Conservation (phyloP, 1,140 invertebrate genomes). For the Lepidurus couesii region DNA sequence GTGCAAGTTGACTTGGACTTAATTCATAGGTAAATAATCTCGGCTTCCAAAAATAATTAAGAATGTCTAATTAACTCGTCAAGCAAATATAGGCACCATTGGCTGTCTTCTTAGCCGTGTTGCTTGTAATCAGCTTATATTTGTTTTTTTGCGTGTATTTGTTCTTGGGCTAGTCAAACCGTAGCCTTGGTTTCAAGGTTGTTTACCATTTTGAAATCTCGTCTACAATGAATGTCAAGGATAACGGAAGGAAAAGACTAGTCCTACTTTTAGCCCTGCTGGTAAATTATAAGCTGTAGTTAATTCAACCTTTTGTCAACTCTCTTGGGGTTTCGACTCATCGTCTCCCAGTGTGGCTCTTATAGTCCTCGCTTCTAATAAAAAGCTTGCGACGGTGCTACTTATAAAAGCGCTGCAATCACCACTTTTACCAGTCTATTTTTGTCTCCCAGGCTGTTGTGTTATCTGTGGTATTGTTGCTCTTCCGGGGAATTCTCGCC, state of each 20-base stretch:
- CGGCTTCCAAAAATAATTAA: too few relatives aligned
- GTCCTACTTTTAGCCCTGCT: neutral
- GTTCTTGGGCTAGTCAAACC: neutral
- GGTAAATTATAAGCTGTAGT: neutral
- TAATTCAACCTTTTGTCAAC: neutral
- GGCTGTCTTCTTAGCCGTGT: too few relatives aligned
- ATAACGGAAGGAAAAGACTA: neutral
- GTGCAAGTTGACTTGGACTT: too few relatives aligned
- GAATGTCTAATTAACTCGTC: too few relatives aligned
- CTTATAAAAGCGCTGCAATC: neutral
- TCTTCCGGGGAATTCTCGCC: neutral
- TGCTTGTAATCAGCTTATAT: too few relatives aligned
- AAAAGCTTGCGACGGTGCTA: neutral
- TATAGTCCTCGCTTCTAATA: neutral
- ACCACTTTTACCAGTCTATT: neutral
- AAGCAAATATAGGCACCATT: too few relatives aligned
- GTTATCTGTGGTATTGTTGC: neutral
- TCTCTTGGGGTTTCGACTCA: neutral
- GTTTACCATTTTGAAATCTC: neutral
- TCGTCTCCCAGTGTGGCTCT: neutral
- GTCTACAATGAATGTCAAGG: neutral
- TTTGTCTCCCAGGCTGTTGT: neutral
- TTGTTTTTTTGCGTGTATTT: too few relatives aligned
- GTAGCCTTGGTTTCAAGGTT: conserved; percentile 3
- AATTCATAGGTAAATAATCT: too few relatives aligned